Percentiles rank a stretch among this genome's conserved stretches.
phyloP scores from a whole-genome alignment of 2,888 invertebrate genomes.

The Neocrepidodera transversa region DNA sequence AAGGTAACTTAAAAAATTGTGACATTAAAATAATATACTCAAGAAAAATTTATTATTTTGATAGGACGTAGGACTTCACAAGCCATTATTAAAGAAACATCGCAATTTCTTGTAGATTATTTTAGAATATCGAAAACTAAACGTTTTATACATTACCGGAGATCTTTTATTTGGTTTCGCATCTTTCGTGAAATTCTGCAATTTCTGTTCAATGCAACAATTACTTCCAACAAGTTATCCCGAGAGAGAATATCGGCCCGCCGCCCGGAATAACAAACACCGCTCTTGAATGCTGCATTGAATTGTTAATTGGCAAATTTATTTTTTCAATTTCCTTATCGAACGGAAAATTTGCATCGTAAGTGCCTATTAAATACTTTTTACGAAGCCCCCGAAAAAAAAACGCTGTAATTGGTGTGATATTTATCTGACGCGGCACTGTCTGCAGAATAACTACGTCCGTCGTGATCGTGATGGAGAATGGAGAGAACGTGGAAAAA shows the following conservation, averaged over 20 bases:
- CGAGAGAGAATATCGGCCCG: neutral
- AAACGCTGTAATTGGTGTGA: slow-evolving; percentile 24
- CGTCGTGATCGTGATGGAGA: neutral
- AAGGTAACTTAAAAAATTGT: too few species aligned
- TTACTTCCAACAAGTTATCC: slow-evolving; percentile 29
- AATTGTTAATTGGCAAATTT: slow-evolving; percentile 38
- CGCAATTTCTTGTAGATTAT: too few species aligned
- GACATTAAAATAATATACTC: too few species aligned
- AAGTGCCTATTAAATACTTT: slow-evolving; percentile 34
- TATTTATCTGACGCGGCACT: slow-evolving; percentile 22
- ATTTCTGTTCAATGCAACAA: slow-evolving; percentile 19
- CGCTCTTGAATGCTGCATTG: slow-evolving; percentile 24
- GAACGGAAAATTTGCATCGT: slow-evolving; percentile 36
- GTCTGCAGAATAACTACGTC: slow-evolving; percentile 11
- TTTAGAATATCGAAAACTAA: too few species aligned
- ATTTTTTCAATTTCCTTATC: slow-evolving; percentile 40
- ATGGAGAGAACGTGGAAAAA: neutral
- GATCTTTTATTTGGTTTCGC: neutral
- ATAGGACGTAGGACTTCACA: too few species aligned
- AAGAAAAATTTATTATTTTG: too few species aligned
- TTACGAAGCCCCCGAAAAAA: neutral
- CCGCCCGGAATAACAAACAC: slow-evolving; percentile 34
- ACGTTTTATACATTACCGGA: too few species aligned
- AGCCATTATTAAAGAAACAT: too few species aligned
- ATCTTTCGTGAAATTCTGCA: neutral